Evolutionary conservation across 2,113 vertebrate genomes (phyloP), one percentile per base, ranked within the genome.

Genomic region (Etia nguti): DNA sequence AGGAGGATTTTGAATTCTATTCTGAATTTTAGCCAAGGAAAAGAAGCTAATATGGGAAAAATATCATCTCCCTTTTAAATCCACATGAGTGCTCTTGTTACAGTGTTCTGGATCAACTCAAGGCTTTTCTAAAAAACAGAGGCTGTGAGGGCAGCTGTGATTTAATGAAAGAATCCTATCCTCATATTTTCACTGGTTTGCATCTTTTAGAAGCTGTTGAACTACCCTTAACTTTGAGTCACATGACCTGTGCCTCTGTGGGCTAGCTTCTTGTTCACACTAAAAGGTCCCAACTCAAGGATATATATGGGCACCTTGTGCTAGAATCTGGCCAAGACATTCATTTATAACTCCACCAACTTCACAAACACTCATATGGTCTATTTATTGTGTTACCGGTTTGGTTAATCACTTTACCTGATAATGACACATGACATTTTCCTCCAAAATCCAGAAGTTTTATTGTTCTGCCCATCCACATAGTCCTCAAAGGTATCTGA

Each of bases 401-500:
- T 65, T 38, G 18, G 2, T 38, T 8, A 68, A 70, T 70, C 7
- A 50, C 46, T 15, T 70, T 59, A 96, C 97, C 98, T 92, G 95
- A 34, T 54, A 96, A 87, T 29, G 95, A 94, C 62, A 94, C 88
- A 15, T 93, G 86, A 75, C 96, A 95, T 90, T 95, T 96, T 93
- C 98, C 98, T 83, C 97, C 96, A 84, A 98, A 97, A 88, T 98
- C 97, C 85, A 97, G 73, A 22, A 99, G 97, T 91, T 98, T 99
- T 83, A 99, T 48, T 6, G 96, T 82, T 41, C 77, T 94, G 18
- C 93, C 96, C 96, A 95, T 97, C 98, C 98, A 99, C 4, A 96
- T 89, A 0, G 98, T 98, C 95, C 97, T 97, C 84, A 99, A 79
- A 16, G 97, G 97, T 60, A 97, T 95, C 99, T 99, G 82, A 92